Evolutionary conservation across 2,888 invertebrate species (phyloP).

Genomic region (Phania funesta): DNA sequence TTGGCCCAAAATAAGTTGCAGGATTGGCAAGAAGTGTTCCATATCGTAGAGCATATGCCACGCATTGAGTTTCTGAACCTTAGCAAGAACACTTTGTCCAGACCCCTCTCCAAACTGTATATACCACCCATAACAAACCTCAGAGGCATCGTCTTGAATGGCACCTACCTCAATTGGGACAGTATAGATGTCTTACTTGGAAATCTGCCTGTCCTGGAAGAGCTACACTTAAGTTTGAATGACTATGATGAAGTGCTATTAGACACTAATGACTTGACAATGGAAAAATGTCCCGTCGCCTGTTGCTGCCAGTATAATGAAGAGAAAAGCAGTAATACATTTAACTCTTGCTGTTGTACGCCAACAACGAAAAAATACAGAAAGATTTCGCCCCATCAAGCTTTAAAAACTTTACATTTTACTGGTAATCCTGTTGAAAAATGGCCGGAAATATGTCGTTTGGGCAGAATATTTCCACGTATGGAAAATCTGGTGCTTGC

Average conservation of each 20-base stretch:
- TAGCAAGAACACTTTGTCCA: constrained; percentile 92
- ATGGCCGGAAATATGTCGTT: constrained; percentile 91
- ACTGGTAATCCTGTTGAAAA: constrained; percentile 92
- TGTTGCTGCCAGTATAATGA: constrained; percentile 7
- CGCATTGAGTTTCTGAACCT: constrained; percentile 94
- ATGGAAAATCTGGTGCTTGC: constrained; percentile 92
- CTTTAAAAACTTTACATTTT: constrained; percentile 90
- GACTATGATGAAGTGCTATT: constrained; percentile 90
- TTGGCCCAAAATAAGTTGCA: constrained; percentile 94
- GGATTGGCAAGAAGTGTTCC: constrained; percentile 95
- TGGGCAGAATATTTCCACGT: constrained; percentile 92
- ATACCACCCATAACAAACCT: constrained; percentile 82
- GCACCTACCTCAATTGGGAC: constrained; percentile 92
- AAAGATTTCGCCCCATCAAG: constrained; percentile 82
- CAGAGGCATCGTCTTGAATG: constrained; percentile 91
- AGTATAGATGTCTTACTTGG: constrained; percentile 89
- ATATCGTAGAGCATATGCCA: constrained; percentile 92
- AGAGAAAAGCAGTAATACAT: constrained; percentile 64
- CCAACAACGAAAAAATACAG: constrained; percentile 68
- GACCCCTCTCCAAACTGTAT: constrained; percentile 83
- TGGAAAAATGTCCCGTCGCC: constrained; percentile 20
- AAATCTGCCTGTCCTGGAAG: constrained; percentile 90
- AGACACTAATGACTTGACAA: constrained; percentile 78
- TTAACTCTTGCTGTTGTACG: constrained; percentile 50
- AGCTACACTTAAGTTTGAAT: constrained; percentile 95